Evolutionary conservation across 2,888 invertebrate genomes (phyloP).

Genomic region (Phaonia tiefii): DNA sequence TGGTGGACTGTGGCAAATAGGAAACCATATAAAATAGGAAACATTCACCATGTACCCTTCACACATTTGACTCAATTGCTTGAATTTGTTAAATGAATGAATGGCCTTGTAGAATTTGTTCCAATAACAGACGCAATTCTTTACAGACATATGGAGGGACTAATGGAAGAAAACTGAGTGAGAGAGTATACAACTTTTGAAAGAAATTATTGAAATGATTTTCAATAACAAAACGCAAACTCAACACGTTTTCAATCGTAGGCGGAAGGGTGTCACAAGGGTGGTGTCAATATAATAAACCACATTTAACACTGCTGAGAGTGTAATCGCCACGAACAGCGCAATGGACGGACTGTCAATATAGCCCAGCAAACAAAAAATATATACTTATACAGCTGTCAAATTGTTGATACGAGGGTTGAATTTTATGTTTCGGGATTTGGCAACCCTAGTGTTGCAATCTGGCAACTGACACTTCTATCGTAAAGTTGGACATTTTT

Average conservation of each 20-base stretch:
- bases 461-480: no score
- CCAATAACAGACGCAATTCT: no score
- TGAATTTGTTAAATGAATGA: slow-evolving; percentile 16
- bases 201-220: background rate
- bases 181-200: background rate
- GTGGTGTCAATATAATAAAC: slow-evolving; percentile 20
- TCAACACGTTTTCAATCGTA: background rate
- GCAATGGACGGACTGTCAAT: background rate
- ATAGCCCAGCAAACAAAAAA: slow-evolving; percentile 2
- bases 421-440: no score
- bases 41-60: no score
- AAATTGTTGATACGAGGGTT: no score
- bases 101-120: slow-evolving; percentile 20
- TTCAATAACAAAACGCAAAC: slow-evolving; percentile 3
- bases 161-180: background rate
- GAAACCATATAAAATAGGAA: no score
- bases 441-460: no score
- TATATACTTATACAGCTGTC: no score
- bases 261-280: background rate
- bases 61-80: no score
- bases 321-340: slow-evolving; percentile 3
- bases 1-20: no score
- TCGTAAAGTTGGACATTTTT: no score
- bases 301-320: slow-evolving; percentile 1
- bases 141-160: background rate